Conservation (phyloP, 2,113 vertebrate species). For the Dermatemys mawii region DNA sequence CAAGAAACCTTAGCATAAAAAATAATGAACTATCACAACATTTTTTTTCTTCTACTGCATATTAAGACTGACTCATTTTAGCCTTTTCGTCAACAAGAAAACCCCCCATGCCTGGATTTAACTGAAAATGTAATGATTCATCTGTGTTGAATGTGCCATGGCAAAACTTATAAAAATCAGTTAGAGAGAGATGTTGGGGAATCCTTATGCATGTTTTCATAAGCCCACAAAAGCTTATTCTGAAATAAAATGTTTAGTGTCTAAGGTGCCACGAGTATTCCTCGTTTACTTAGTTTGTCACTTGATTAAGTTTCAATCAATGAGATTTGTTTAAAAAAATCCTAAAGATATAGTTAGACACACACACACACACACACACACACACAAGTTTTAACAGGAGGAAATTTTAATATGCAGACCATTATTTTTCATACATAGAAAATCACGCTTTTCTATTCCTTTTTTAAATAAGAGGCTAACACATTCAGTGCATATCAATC, state of each 20-base stretch:
- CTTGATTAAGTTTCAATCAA: not conserved
- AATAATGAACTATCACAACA: not conserved
- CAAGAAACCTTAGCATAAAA: conserved; percentile 21
- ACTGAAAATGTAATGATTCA: conserved; percentile 49
- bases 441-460: not conserved
- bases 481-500: not conserved
- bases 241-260: no score
- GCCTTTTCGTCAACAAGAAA: conserved; percentile 15
- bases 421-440: not conserved
- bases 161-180: not conserved
- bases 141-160: conserved; percentile 41
- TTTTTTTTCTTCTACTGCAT: not conserved
- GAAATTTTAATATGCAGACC: not conserved
- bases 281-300: not conserved
- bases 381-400: not conserved
- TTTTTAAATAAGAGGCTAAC: not conserved
- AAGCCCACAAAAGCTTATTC: no score
- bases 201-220: conserved; percentile 26
- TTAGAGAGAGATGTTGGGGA: conserved; percentile 8
- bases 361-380: not conserved
- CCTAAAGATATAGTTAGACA: not conserved
- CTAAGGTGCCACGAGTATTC: no score
- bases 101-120: not conserved
- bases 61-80: not conserved
- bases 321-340: not conserved